Base-by-base conservation (phyloP, 2,797 vertebrate species). In the Myotis myotis region DNA sequence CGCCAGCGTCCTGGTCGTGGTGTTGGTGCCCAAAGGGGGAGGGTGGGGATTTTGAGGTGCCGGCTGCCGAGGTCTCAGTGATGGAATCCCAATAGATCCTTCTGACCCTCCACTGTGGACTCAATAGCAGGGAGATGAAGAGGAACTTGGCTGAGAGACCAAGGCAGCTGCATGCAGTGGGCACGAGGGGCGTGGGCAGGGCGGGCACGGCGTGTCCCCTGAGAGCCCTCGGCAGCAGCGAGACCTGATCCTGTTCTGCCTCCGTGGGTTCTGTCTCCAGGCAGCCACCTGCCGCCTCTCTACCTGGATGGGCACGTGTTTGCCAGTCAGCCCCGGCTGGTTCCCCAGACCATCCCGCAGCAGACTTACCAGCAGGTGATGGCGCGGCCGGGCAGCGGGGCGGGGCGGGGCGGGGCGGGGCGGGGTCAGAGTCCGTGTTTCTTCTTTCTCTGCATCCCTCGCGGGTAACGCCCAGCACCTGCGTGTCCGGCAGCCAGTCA, bases 301-400 rank as follows among this genome's bases (percentile, higher is more conserved):
- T 99, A 99, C 97, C 98, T 99, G 98, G 99, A 99, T 7, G 99
- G 99, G 47, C 99, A 99, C 0, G 99, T 99, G 82, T 99, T 99
- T 97, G 98, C 98, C 33, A 99, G 99, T 98, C 99, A 99, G 98
- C 99, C 99, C 2, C 99, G 99, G 81, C 98, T 99, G 68, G 99
- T 99, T 57, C 99, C 99, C 74, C 99, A 99, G 66, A 99, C 98
- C 0, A 99, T 99, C 98, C 99, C 99, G 97, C 99, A 99, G 98
- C 99, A 99, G 98, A 99, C 99, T 97, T 99, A 99, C 98, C 99
- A 99, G 86, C 99, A 99, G 99, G 99, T 99, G 97, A 97, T n/a
- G 13, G 23, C 9, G 82, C 16, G 36, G 81, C 44, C 28, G 1
- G 38, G 71, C 0, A n/a, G n/a, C 3, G 25, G 25, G 36, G 60